These are phyloP conservation scores for Cossypha heuglini DNA, from an alignment of 2,797 vertebrate species.

Conservation along the genomic window DNA sequence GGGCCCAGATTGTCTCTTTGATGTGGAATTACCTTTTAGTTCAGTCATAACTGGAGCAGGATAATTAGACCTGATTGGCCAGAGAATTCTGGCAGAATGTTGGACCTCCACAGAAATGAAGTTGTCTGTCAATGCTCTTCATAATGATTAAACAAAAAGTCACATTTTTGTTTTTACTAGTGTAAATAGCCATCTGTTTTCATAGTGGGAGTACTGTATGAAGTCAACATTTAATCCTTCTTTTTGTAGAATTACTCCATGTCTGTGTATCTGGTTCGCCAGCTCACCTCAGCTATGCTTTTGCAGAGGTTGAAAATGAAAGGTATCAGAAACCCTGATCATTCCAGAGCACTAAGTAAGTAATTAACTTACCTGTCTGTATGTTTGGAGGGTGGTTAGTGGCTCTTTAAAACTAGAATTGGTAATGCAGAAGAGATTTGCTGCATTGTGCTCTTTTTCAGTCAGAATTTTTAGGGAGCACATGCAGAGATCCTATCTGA, in stretches of 20 bases:
- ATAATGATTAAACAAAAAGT: background rate
- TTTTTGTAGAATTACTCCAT: constrained; percentile 90
- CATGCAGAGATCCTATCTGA: background rate
- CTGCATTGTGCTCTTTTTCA: rapidly evolving
- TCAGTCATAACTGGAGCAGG: background rate
- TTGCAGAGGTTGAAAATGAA: constrained; percentile 96
- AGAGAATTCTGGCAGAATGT: background rate
- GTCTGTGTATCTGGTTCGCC: constrained; percentile 95
- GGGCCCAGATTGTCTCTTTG: background rate
- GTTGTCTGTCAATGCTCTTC: background rate
- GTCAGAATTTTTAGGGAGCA: background rate
- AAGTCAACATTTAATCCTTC: background rate
- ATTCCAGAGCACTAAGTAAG: constrained; percentile 97
- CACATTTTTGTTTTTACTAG: background rate
- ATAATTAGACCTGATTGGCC: too few species aligned
- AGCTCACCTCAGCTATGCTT: constrained; percentile 93
- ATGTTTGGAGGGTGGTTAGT: background rate
- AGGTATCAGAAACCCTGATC: constrained; percentile 96
- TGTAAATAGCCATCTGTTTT: background rate
- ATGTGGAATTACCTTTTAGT: background rate
- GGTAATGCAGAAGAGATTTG: background rate
- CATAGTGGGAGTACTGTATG: background rate
- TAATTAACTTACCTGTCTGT: background rate
- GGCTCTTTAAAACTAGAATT: background rate
- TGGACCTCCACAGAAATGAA: background rate